These are phyloP conservation scores for Lepidochrysops patricia DNA, from an alignment of 2,888 invertebrate species.

Conservation along the genomic window DNA sequence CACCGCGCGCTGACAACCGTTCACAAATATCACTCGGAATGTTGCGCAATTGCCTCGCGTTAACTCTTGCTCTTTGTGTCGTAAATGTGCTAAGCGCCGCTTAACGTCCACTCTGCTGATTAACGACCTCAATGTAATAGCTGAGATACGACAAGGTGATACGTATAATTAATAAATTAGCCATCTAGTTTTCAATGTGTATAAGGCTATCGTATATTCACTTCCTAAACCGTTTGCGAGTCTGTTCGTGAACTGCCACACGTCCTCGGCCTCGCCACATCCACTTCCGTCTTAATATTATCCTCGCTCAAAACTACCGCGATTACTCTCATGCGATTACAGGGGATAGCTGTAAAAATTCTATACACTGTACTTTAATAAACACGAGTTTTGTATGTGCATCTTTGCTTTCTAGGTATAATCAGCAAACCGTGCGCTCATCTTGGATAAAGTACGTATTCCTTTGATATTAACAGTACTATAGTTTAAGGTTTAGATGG, in stretches of 20 bases:
- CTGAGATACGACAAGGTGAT: neutral
- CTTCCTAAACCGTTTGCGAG: constrained; percentile 45
- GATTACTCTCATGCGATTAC: constrained; percentile 61
- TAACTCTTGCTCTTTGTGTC: constrained; percentile 54
- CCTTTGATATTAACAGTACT: constrained; percentile 35
- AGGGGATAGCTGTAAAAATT: constrained; percentile 10
- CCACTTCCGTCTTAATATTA: constrained; percentile 67
- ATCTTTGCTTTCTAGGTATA: constrained; percentile 72
- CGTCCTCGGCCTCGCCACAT: constrained; percentile 67
- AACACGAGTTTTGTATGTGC: constrained; percentile 33
- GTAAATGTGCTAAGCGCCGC: constrained; percentile 49
- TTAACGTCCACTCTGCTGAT: constrained; percentile 32
- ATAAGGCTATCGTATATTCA: constrained; percentile 18
- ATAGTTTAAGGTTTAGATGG: neutral
- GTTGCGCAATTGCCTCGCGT: constrained; percentile 47
- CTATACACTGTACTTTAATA: constrained; percentile 16
- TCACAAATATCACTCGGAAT: constrained; percentile 39
- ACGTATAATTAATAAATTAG: neutral
- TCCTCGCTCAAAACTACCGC: constrained; percentile 64
- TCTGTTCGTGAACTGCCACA: constrained; percentile 61
- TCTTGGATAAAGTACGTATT: constrained; percentile 71
- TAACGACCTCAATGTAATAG: neutral
- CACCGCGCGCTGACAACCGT: constrained; percentile 26
- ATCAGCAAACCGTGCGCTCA: constrained; percentile 69
- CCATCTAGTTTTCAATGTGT: neutral